A percentile compares a stretch with the other conserved stretches of the same genome.
Conservation (phyloP, 2,888 invertebrate genomes). For the Drosophila macrothrix region DNA sequence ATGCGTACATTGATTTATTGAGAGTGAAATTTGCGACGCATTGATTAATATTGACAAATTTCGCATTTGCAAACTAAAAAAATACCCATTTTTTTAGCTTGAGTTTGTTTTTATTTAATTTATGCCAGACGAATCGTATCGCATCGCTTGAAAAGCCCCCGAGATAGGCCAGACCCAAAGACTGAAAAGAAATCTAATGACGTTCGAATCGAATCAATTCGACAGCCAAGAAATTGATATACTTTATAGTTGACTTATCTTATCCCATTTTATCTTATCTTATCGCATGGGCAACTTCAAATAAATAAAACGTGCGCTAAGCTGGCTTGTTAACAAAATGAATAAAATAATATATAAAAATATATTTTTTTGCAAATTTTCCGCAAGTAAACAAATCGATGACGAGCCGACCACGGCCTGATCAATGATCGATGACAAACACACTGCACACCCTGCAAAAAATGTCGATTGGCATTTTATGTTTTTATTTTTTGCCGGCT, state of each 20-base stretch:
- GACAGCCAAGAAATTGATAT: not conserved
- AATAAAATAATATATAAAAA: not conserved
- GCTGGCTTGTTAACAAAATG: slow-evolving; percentile 50
- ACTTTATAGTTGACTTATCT: slow-evolving; percentile 29
- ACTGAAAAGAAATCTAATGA: slow-evolving; percentile 13
- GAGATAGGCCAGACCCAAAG: slow-evolving; percentile 4
- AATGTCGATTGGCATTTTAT: slow-evolving; percentile 18
- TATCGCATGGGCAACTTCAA: slow-evolving; percentile 23
- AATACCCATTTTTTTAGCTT: not conserved
- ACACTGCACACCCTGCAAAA: not conserved
- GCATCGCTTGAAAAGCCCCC: slow-evolving; percentile 10
- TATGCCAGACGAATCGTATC: slow-evolving; percentile 17
- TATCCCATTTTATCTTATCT: slow-evolving; percentile 17
- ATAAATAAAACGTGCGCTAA: slow-evolving; percentile 21
- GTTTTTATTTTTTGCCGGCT: slow-evolving; percentile 19
- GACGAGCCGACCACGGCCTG: slow-evolving; percentile 2
- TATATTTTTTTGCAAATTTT: slow-evolving; percentile 4
- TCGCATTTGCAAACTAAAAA: slow-evolving; percentile 23
- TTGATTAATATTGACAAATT: slow-evolving; percentile 82
- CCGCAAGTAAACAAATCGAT: slow-evolving; percentile 15
- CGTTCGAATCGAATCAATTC: slow-evolving; percentile 22
- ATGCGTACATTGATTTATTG: slow-evolving; percentile 69
- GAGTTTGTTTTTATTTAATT: slow-evolving; percentile 29
- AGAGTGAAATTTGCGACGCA: slow-evolving; percentile 70
- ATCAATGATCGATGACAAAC: slow-evolving; percentile 40